Evolutionary conservation across 2,888 invertebrate genomes (phyloP).

Genomic region (Schizaphis graminum): DNA sequence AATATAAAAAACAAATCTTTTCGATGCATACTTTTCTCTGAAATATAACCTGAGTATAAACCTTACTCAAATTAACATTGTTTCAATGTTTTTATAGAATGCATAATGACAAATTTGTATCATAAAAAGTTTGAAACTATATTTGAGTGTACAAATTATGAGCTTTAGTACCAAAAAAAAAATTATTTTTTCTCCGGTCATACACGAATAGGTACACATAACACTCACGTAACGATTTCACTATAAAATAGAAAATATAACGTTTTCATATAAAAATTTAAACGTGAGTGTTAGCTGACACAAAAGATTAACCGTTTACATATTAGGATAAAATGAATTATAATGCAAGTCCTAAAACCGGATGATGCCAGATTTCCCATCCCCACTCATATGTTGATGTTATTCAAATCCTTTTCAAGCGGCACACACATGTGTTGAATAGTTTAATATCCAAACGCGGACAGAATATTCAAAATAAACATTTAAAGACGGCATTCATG

Average conservation of each 20-base stretch:
- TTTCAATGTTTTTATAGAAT: neutral
- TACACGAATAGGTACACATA: neutral
- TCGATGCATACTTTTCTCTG: neutral
- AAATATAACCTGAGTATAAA: neutral
- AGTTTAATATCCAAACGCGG: conserved; percentile 58
- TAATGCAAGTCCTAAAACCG: conserved; percentile 59
- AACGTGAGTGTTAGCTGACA: conserved; percentile 37
- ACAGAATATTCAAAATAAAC: conserved; percentile 62
- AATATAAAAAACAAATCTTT: neutral
- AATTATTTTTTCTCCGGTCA: neutral
- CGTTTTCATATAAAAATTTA: conserved; percentile 23
- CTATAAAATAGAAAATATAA: conserved; percentile 34
- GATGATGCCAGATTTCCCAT: conserved; percentile 49
- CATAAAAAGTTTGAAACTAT: neutral
- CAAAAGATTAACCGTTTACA: conserved; percentile 60
- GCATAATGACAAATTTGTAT: neutral
- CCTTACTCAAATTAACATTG: neutral
- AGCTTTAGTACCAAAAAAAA: neutral
- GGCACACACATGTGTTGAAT: conserved; percentile 61
- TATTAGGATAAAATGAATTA: conserved; percentile 60
- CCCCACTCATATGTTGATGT: conserved; percentile 21
- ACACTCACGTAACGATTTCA: neutral
- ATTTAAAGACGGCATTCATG: conserved; percentile 3
- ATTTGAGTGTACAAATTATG: neutral
- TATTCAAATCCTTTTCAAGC: conserved; percentile 57